These are phyloP conservation scores for Macroramphosus scolopax DNA, from an alignment of 2,797 vertebrate species.

Conservation along the genomic window DNA sequence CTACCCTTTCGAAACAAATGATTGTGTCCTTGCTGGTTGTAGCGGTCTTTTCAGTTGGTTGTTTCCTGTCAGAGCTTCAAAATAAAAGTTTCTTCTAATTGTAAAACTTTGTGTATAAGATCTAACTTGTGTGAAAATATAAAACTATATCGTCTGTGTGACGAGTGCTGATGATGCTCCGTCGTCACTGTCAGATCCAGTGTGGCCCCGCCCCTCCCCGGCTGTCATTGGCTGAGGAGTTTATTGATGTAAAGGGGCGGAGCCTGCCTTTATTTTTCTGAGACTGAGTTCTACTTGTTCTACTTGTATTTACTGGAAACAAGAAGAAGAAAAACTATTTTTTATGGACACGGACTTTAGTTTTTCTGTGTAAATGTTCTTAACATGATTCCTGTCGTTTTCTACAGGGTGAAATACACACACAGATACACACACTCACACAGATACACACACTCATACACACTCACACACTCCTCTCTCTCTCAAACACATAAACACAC, in stretches of 20 bases:
- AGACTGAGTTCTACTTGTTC: conserved; percentile 53
- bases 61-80: conserved; percentile 14
- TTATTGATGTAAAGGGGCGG: conserved; percentile 76
- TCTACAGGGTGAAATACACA: conserved; percentile 41
- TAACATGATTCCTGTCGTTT: conserved; percentile 65
- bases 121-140: conserved; percentile 15
- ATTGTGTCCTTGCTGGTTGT: too few species aligned
- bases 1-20: too few species aligned
- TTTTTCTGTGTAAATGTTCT: conserved; percentile 63
- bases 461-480: too few species aligned
- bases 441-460: too few species aligned
- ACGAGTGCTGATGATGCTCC: conserved; percentile 32
- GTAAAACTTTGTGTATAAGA: conserved; percentile 55
- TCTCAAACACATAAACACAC: too few species aligned
- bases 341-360: conserved; percentile 76
- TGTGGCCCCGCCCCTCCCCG: conserved; percentile 67
- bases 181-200: conserved; percentile 52
- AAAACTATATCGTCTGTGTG: conserved; percentile 40
- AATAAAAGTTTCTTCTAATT: conserved; percentile 35
- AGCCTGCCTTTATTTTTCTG: conserved; percentile 76
- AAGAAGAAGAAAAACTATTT: conserved; percentile 71
- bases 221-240: conserved; percentile 61
- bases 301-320: conserved; percentile 69
- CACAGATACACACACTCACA: conserved; percentile 25
- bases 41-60: too few species aligned